Percentiles rank a stretch among this genome's conserved stretches.
These are phyloP conservation scores for Hypolimnas misippus DNA, from an alignment of 2,888 invertebrate species.

Conservation along the genomic window DNA sequence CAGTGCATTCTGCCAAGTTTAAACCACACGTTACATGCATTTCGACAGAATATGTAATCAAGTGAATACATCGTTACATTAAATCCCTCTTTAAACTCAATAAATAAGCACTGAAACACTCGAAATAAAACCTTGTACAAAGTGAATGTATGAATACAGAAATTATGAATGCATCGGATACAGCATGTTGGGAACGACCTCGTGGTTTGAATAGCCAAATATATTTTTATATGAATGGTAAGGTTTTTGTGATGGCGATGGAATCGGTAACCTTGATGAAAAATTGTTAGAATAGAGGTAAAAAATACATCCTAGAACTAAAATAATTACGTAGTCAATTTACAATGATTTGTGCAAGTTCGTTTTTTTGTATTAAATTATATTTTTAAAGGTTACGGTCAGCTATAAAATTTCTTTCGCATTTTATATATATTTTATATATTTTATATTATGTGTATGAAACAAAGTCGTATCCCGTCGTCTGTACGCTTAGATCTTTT, in stretches of 20 bases:
- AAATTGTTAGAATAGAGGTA: not conserved
- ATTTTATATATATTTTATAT: too few species aligned
- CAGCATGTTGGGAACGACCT: not conserved
- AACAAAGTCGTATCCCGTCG: too few species aligned
- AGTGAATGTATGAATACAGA: slow-evolving; percentile 22
- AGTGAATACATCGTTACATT: slow-evolving; percentile 31
- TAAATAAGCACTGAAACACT: not conserved
- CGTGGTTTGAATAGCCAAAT: not conserved
- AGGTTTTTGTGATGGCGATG: not conserved
- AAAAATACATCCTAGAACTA: too few species aligned
- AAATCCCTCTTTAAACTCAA: slow-evolving; percentile 30
- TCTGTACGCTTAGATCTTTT: too few species aligned
- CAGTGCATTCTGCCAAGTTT: not conserved
- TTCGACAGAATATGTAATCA: not conserved
- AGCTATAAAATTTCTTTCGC: too few species aligned
- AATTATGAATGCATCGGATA: slow-evolving; percentile 21
- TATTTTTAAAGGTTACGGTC: too few species aligned
- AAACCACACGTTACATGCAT: not conserved
- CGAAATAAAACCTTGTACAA: not conserved
- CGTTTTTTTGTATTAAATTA: too few species aligned
- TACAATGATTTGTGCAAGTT: too few species aligned
- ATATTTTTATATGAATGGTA: slow-evolving; percentile 6
- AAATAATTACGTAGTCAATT: too few species aligned
- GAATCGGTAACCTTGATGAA: not conserved
- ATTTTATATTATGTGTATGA: too few species aligned